phyloP scores from a whole-genome alignment of 2,113 vertebrate genomes.

The Daphoenositta chrysoptera region DNA sequence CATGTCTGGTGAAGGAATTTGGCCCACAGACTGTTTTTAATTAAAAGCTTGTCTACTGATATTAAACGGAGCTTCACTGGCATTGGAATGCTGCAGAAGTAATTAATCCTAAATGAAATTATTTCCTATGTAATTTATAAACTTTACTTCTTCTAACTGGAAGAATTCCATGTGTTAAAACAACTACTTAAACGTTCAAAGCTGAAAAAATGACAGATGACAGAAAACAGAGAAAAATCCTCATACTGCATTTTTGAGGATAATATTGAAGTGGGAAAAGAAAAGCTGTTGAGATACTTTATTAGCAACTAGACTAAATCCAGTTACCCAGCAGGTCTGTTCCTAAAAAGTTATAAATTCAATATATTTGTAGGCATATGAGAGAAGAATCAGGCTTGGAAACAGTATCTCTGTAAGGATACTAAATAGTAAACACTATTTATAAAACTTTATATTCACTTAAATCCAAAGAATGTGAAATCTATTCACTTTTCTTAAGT shows the following conservation, averaged over 20 bases:
- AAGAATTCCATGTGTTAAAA: slow-evolving; percentile 30
- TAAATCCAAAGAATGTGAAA: neutral
- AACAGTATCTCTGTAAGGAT: neutral
- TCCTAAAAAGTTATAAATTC: neutral
- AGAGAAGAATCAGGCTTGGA: neutral
- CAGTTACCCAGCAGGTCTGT: neutral
- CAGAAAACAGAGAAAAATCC: neutral
- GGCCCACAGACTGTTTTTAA: slow-evolving; percentile 56
- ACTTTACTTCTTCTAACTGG: slow-evolving; percentile 24
- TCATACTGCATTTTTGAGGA: neutral
- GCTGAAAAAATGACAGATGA: neutral
- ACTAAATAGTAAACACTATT: neutral
- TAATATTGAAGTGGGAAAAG: neutral
- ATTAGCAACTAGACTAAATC: neutral
- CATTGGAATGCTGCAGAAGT: neutral
- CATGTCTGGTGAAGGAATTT: slow-evolving; percentile 28
- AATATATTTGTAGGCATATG: neutral
- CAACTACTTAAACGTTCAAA: neutral
- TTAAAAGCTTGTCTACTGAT: slow-evolving; percentile 62
- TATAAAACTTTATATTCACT: neutral
- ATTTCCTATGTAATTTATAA: slow-evolving; percentile 49
- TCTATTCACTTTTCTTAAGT: neutral
- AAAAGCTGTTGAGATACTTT: neutral
- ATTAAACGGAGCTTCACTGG: neutral
- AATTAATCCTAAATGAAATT: neutral